Evolutionary conservation across 2,888 invertebrate species (phyloP).

Genomic region (Napeogenes sylphis): DNA sequence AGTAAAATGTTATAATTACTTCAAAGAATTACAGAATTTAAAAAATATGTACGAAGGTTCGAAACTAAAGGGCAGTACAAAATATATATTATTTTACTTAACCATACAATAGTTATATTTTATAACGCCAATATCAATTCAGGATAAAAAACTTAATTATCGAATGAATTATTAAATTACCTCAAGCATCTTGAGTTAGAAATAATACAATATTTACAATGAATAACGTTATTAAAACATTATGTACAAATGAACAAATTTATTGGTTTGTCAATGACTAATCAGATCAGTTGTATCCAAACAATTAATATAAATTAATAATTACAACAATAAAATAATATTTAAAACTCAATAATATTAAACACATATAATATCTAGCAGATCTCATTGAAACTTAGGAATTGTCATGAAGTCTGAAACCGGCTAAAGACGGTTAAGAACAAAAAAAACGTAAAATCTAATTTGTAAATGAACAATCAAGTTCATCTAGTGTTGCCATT

Average conservation of each 20-base stretch:
- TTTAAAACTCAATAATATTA: background rate
- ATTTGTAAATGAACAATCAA: background rate
- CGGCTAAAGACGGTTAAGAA: background rate
- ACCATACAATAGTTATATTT: slow-evolving; percentile 26
- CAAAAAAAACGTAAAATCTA: background rate
- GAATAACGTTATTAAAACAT: slow-evolving; percentile 29
- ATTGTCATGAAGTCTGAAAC: slow-evolving; percentile 19
- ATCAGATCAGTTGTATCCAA: slow-evolving; percentile 31
- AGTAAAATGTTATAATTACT: too few species aligned
- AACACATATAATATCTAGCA: slow-evolving; percentile 11
- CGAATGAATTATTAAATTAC: slow-evolving; percentile 37
- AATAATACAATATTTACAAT: slow-evolving; percentile 65
- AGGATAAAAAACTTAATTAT: slow-evolving; percentile 21
- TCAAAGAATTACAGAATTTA: too few species aligned
- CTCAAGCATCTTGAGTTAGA: slow-evolving; percentile 55
- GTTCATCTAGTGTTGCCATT: background rate
- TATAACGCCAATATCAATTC: slow-evolving; percentile 23
- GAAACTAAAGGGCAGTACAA: slow-evolving; percentile 22
- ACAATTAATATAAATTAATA: slow-evolving; percentile 21
- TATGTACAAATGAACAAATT: slow-evolving; percentile 40
- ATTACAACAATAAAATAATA: slow-evolving; percentile 20
- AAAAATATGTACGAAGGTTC: background rate
- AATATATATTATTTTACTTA: slow-evolving; percentile 58
- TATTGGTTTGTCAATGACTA: slow-evolving; percentile 25
- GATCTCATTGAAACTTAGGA: slow-evolving; percentile 22